Percentiles rank a stretch among this genome's conserved stretches.
phyloP scores from a whole-genome alignment of 1,140 invertebrate species.

The Drosophila setifemur region DNA sequence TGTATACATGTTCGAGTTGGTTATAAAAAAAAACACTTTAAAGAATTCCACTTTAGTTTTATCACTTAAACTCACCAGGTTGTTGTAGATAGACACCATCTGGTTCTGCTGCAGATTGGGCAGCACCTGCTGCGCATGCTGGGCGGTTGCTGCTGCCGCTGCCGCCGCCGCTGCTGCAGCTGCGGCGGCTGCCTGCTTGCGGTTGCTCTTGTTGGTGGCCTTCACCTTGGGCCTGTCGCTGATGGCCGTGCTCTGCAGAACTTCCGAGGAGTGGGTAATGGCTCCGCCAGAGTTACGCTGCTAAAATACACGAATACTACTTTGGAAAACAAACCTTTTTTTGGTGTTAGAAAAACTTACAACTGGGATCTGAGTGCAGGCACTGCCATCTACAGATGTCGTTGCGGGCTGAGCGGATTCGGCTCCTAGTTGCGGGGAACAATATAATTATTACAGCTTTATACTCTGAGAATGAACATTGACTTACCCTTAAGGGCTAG shows the following conservation, averaged over 20 bases:
- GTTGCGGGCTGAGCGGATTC: slow-evolving; percentile 31
- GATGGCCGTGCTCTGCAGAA: slow-evolving; percentile 87
- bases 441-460: background rate
- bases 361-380: slow-evolving; percentile 33
- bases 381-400: slow-evolving; percentile 24
- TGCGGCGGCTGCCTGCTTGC: slow-evolving; percentile 84
- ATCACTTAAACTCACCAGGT: slow-evolving; percentile 57
- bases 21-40: too few species aligned
- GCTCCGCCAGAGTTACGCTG: slow-evolving; percentile 58
- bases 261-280: slow-evolving; percentile 82
- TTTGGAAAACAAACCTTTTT: background rate
- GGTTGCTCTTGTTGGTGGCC: slow-evolving; percentile 89
- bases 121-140: slow-evolving; percentile 47
- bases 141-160: slow-evolving; percentile 45
- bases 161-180: slow-evolving; percentile 41
- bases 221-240: slow-evolving; percentile 91
- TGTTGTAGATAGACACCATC: slow-evolving; percentile 82
- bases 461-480: too few species aligned
- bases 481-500: slow-evolving; percentile 42
- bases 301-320: background rate
- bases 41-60: background rate
- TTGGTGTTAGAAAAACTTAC: slow-evolving; percentile 12
- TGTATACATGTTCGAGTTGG: too few species aligned
- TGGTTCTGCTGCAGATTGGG: slow-evolving; percentile 69
- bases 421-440: slow-evolving; percentile 15